A percentile compares a stretch with the other conserved stretches of the same genome.
Conservation (phyloP, 2,888 invertebrate species). For the Gerris lacustris region DNA sequence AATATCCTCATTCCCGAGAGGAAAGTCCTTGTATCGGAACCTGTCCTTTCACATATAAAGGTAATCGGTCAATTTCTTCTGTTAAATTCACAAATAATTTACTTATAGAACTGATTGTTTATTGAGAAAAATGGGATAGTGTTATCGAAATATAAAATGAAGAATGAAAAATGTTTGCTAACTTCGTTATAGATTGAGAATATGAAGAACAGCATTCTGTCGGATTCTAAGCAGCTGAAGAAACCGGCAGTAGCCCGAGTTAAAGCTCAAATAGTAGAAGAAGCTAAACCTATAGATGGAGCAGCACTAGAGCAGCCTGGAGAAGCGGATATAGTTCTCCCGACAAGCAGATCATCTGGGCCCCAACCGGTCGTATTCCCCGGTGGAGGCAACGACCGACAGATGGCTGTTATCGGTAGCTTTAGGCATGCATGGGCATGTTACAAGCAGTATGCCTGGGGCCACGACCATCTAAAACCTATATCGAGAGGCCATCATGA, state of each 20-base stretch:
- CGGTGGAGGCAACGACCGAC: constrained; percentile 69
- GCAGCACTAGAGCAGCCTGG: constrained; percentile 35
- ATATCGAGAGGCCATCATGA: constrained; percentile 70
- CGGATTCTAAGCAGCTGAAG: constrained; percentile 2
- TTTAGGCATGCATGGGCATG: constrained; percentile 90
- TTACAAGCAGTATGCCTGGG: constrained; percentile 91
- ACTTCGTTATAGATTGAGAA: no score
- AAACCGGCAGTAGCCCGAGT: constrained; percentile 12
- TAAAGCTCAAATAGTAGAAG: constrained; percentile 31
- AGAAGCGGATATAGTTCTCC: constrained; percentile 19
- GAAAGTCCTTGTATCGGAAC: constrained; percentile 18
- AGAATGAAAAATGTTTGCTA: no score
- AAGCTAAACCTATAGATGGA: not conserved
- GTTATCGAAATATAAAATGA: no score
- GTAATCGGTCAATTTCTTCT: not conserved
- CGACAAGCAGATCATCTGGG: constrained; percentile 1
- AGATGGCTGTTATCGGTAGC: constrained; percentile 73
- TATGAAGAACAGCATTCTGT: not conserved
- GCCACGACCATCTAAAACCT: constrained; percentile 89
- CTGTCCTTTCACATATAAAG: not conserved
- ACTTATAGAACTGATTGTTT: not conserved
- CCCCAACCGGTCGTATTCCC: constrained; percentile 32
- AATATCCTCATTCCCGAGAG: not conserved
- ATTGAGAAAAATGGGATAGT: no score
- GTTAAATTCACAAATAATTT: not conserved